These are phyloP conservation scores for Cyphomyrmex costatus DNA, from an alignment of 1,140 invertebrate genomes.

Conservation along the genomic window DNA sequence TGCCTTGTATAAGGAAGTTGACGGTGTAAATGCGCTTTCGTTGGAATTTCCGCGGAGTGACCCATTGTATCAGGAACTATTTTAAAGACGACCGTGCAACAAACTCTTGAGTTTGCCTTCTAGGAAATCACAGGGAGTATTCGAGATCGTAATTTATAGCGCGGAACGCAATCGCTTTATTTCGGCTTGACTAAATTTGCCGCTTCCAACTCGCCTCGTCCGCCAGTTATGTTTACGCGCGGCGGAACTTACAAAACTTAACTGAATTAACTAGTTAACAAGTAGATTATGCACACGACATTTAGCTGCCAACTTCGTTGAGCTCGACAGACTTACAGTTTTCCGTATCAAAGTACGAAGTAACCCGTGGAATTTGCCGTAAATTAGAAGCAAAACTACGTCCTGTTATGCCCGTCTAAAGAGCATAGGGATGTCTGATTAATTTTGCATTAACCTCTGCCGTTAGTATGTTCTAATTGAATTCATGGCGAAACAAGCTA, in stretches of 20 bases:
- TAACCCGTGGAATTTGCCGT: slow-evolving; percentile 60
- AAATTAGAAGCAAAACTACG: slow-evolving; percentile 52
- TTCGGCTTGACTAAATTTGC: slow-evolving; percentile 72
- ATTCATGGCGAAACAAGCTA: neutral
- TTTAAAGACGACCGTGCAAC: slow-evolving; percentile 43
- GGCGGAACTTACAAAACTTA: slow-evolving; percentile 73
- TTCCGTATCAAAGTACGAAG: slow-evolving; percentile 65
- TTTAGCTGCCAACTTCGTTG: slow-evolving; percentile 71
- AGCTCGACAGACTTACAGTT: slow-evolving; percentile 62
- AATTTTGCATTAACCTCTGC: slow-evolving; percentile 38
- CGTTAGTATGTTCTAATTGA: slow-evolving; percentile 7
- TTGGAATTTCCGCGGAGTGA: neutral
- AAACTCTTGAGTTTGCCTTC: slow-evolving; percentile 48
- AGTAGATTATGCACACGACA: slow-evolving; percentile 76
- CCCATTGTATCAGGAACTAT: slow-evolving; percentile 17
- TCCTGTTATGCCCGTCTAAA: slow-evolving; percentile 43
- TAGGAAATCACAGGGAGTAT: slow-evolving; percentile 58
- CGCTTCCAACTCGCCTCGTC: slow-evolving; percentile 68
- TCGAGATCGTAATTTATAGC: slow-evolving; percentile 65
- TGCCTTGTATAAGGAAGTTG: neutral
- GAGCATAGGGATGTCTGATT: slow-evolving; percentile 37
- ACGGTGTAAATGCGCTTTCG: neutral
- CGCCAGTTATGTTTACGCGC: slow-evolving; percentile 75
- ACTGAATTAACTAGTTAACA: slow-evolving; percentile 78
- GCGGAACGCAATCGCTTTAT: slow-evolving; percentile 73